phyloP scores from a whole-genome alignment of 1,140 invertebrate genomes.

The Aradophagus sp. region DNA sequence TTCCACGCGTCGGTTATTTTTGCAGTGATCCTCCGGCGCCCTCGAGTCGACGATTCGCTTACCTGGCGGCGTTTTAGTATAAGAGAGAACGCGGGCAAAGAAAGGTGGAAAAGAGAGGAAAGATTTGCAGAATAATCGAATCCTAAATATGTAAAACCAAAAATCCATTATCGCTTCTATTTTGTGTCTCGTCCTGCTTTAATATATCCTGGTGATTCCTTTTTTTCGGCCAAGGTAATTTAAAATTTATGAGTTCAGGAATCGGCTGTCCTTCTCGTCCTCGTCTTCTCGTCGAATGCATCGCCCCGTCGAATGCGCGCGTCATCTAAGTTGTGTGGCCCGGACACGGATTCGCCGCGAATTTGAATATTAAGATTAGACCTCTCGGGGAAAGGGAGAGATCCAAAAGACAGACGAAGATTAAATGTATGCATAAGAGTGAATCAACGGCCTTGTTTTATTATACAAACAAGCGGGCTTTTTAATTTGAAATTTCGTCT shows the following conservation, averaged over 20 bases:
- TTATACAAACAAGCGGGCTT: conserved; percentile 34
- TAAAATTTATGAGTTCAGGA: conserved; percentile 74
- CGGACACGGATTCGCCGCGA: conserved; percentile 59
- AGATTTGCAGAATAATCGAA: conserved; percentile 34
- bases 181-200: conserved; percentile 33
- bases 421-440: conserved; percentile 30
- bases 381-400: conserved; percentile 53
- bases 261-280: conserved; percentile 64
- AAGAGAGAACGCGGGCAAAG: conserved; percentile 2
- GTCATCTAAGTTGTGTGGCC: conserved; percentile 40
- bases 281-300: conserved; percentile 30
- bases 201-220: conserved; percentile 51
- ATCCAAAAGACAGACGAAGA: conserved; percentile 35
- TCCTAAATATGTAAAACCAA: conserved; percentile 41
- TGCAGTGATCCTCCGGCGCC: background rate
- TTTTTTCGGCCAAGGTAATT: conserved; percentile 71
- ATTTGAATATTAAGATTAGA: conserved; percentile 75
- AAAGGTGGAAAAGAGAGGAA: too few relatives aligned
- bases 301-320: conserved; percentile 37
- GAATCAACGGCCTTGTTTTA: conserved; percentile 16
- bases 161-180: conserved; percentile 47
- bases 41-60: background rate
- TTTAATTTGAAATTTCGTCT: conserved; percentile 23
- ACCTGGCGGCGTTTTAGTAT: conserved; percentile 6
- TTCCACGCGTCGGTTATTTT: conserved; percentile 23